A percentile compares a stretch with the other conserved stretches of the same genome.
Conservation (phyloP, 2,888 invertebrate species). For the Eucriotettix oculatus region DNA sequence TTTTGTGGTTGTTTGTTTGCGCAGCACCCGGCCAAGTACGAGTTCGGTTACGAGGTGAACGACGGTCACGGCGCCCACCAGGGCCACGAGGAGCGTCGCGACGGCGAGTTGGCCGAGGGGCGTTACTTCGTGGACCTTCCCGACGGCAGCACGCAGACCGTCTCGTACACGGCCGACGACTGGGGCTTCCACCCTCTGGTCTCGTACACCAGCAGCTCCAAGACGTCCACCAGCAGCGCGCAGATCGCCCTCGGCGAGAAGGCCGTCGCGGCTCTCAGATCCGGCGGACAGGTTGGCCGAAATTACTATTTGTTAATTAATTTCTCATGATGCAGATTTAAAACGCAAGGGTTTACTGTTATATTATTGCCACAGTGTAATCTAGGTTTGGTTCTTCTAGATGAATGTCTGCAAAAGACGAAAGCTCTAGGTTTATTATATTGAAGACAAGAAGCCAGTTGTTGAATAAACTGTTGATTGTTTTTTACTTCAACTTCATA, state of each 20-base stretch:
- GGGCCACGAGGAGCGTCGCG: conserved; percentile 28
- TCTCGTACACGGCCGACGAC: conserved; percentile 40
- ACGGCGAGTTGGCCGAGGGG: conserved; percentile 29
- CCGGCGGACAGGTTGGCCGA: too few species aligned
- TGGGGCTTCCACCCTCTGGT: conserved; percentile 48
- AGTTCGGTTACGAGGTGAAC: conserved; percentile 30
- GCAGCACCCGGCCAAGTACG: conserved; percentile 33
- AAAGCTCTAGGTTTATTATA: too few species aligned
- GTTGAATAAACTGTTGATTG: too few species aligned
- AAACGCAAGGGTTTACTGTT: too few species aligned
- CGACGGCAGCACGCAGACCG: conserved; percentile 16
- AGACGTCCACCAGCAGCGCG: conserved; percentile 30
- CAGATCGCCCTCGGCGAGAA: conserved; percentile 38
- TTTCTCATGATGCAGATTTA: too few species aligned
- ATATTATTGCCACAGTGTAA: too few species aligned
- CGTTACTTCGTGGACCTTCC: conserved; percentile 24
- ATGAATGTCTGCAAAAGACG: too few species aligned
- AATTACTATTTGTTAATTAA: too few species aligned
- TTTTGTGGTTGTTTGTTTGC: neutral
- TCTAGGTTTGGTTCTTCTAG: too few species aligned
- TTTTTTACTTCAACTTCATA: too few species aligned
- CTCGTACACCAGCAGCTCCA: conserved; percentile 33
- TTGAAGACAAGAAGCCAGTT: too few species aligned
- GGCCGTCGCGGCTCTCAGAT: conserved; percentile 30
- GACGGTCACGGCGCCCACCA: conserved; percentile 26